Evolutionary conservation across 2,113 vertebrate genomes (phyloP).

Genomic region (Quiscalus mexicanus): DNA sequence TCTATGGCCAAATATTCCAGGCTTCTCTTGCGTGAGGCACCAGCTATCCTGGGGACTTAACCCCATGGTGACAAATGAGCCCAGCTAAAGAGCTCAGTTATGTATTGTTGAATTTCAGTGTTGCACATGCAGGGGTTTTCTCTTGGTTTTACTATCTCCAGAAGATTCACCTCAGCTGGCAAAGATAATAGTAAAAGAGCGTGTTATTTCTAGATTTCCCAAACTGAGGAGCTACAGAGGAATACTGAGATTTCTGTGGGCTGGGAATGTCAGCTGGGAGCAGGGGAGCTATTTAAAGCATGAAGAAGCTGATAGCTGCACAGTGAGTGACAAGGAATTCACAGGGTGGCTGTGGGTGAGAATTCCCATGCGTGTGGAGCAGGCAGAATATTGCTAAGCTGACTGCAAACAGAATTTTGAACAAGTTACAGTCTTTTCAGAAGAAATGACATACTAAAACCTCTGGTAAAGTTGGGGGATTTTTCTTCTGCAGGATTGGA

Average conservation of each 20-base stretch:
- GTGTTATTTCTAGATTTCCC: background rate
- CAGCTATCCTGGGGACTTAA: background rate
- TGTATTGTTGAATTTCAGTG: rapidly evolving
- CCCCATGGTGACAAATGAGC: background rate
- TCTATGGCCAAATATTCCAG: background rate
- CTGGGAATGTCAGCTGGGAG: constrained; percentile 27
- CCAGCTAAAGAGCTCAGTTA: background rate
- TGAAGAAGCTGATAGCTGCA: background rate
- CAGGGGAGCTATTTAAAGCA: constrained; percentile 30
- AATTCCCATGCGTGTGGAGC: background rate
- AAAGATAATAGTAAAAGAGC: background rate
- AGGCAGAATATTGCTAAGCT: background rate
- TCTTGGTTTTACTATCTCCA: background rate
- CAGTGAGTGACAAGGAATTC: background rate
- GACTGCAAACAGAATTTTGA: background rate
- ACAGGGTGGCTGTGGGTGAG: background rate
- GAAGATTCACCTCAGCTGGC: background rate
- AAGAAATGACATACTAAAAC: background rate
- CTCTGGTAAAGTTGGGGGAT: background rate
- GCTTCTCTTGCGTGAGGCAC: background rate
- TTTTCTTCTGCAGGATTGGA: background rate
- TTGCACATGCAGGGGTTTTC: background rate
- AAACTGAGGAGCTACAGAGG: background rate
- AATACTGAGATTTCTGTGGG: background rate
- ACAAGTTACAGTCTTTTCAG: background rate